These are phyloP conservation scores for Oophaga pumilio DNA, from an alignment of 2,113 vertebrate species.

Conservation along the genomic window DNA sequence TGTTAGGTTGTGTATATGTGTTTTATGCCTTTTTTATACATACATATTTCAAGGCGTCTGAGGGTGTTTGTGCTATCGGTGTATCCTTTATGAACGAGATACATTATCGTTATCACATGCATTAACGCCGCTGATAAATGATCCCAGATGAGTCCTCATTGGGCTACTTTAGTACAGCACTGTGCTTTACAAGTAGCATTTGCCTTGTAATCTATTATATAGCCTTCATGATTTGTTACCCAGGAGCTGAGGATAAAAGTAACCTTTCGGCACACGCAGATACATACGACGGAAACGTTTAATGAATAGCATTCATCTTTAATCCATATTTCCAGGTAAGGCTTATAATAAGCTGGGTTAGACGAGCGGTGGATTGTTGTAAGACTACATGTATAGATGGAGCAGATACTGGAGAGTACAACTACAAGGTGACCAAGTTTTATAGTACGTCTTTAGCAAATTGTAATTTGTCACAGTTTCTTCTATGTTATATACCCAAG, in stretches of 20 bases:
- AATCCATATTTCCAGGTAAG: constrained; percentile 12
- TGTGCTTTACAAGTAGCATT: constrained; percentile 43
- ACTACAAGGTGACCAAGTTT: background rate
- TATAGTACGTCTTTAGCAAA: background rate
- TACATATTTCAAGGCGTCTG: constrained; percentile 25
- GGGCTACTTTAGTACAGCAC: constrained; percentile 41
- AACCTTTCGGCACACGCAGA: constrained; percentile 7
- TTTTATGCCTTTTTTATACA: constrained; percentile 41
- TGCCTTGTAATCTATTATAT: constrained; percentile 45
- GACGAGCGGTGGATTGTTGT: background rate
- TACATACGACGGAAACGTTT: background rate
- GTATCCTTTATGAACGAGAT: constrained; percentile 37
- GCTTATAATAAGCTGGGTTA: background rate
- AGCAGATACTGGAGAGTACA: background rate
- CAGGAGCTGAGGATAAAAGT: background rate
- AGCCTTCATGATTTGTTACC: constrained; percentile 33
- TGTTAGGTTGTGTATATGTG: constrained; percentile 27
- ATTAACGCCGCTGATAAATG: constrained; percentile 42
- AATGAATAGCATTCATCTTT: constrained; percentile 39
- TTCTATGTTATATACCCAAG: too few relatives aligned
- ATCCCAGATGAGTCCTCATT: constrained; percentile 45
- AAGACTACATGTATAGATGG: background rate
- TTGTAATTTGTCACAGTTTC: too few relatives aligned
- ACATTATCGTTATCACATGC: constrained; percentile 46
- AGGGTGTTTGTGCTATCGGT: constrained; percentile 31